phyloP scores from a whole-genome alignment of 2,797 vertebrate species.

The Bovichtus variegatus region DNA sequence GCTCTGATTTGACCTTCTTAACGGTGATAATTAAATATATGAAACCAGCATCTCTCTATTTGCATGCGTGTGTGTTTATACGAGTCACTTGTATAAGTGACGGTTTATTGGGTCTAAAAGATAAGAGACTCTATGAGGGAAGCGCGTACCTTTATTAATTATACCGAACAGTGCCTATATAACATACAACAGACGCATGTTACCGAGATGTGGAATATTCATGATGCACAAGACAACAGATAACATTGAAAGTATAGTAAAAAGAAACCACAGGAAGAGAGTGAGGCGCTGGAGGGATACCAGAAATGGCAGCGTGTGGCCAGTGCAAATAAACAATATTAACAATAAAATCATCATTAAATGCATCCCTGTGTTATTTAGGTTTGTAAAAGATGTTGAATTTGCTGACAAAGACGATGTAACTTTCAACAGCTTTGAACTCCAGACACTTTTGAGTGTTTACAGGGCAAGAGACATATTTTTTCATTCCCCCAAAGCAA shows the following conservation, averaged over 20 bases:
- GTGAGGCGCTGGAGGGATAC: neutral
- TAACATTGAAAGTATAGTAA: neutral
- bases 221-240: neutral
- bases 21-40: conserved; percentile 27
- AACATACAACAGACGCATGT: too few relatives aligned
- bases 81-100: too few relatives aligned
- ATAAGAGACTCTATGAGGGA: neutral
- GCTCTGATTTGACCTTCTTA: conserved; percentile 21
- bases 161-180: neutral
- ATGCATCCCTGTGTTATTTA: conserved; percentile 2
- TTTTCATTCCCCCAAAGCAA: conserved; percentile 24
- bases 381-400: conserved; percentile 10
- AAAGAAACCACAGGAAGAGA: neutral
- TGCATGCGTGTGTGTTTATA: too few relatives aligned
- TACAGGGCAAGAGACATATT: conserved; percentile 27
- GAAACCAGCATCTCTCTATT: neutral
- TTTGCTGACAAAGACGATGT: conserved; percentile 31
- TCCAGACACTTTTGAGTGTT: conserved; percentile 22
- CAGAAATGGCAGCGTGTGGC: neutral
- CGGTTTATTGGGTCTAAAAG: neutral
- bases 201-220: neutral
- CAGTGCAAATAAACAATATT: neutral
- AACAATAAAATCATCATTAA: conserved; percentile 17
- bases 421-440: conserved; percentile 35
- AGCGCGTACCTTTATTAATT: neutral